phyloP scores from a whole-genome alignment of 2,113 vertebrate species.

The Oreochromis aureus region DNA sequence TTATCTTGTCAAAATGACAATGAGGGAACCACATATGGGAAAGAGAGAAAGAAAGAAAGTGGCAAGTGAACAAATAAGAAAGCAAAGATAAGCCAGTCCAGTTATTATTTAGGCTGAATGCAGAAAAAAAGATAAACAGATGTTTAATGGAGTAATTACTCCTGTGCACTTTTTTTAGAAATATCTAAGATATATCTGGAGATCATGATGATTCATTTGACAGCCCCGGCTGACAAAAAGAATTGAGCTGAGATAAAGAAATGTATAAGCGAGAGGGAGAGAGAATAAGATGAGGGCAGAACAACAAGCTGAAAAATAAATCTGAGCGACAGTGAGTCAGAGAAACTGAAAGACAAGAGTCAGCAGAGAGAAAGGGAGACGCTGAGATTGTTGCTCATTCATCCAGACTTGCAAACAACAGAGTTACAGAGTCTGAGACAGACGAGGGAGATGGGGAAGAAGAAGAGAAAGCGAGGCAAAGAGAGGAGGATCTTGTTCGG shows the following conservation, averaged over 20 bases:
- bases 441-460: slow-evolving; percentile 10
- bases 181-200: neutral
- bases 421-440: slow-evolving; percentile 15
- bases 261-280: neutral
- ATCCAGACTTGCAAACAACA: slow-evolving; percentile 41
- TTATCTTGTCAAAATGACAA: neutral
- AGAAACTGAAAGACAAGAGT: slow-evolving; percentile 22
- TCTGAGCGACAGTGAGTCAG: slow-evolving; percentile 26
- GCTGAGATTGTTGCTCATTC: slow-evolving; percentile 35
- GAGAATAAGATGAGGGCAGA: neutral
- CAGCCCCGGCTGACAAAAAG: neutral
- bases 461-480: slow-evolving; percentile 8
- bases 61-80: neutral
- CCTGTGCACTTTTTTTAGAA: neutral
- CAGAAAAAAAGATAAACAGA: neutral
- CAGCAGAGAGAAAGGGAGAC: slow-evolving; percentile 16
- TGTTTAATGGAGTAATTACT: neutral
- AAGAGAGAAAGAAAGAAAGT: neutral
- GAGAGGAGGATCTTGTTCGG: slow-evolving; percentile 28
- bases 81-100: neutral
- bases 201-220: neutral
- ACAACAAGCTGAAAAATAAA: neutral
- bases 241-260: neutral
- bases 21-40: neutral
- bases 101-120: neutral